phyloP scores from a whole-genome alignment of 1,140 invertebrate genomes.

The Drosophila pachea region DNA sequence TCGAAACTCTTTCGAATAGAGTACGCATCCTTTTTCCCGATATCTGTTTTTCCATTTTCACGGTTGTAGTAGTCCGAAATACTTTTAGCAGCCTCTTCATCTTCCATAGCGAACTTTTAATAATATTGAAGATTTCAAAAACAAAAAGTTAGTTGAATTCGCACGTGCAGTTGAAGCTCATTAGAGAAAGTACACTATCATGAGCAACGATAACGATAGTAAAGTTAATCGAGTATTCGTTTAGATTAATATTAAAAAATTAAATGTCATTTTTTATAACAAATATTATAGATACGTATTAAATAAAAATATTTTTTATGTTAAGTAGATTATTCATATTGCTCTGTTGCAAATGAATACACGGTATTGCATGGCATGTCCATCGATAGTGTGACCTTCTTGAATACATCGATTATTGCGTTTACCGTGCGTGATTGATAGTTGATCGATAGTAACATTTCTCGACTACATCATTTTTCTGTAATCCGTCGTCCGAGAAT shows the following conservation, averaged over 20 bases:
- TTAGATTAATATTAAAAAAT: neutral
- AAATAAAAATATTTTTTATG: neutral
- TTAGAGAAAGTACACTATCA: slow-evolving; percentile 4
- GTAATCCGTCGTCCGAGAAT: slow-evolving; percentile 63
- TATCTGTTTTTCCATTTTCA: slow-evolving; percentile 10
- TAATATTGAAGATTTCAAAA: neutral
- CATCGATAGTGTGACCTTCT: neutral
- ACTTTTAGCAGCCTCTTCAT: slow-evolving; percentile 22
- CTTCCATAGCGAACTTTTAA: slow-evolving; percentile 5
- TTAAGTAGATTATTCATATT: neutral
- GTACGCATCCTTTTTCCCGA: slow-evolving; percentile 5
- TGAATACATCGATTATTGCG: neutral
- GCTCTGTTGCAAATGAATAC: neutral
- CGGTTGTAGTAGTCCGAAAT: slow-evolving; percentile 39
- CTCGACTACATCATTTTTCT: slow-evolving; percentile 50
- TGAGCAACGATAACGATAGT: neutral
- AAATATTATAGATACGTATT: neutral
- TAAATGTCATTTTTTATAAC: neutral
- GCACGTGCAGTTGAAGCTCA: slow-evolving; percentile 42
- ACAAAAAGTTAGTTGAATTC: slow-evolving; percentile 12
- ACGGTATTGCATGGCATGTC: neutral
- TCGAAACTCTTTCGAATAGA: slow-evolving; percentile 8
- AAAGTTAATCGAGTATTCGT: slow-evolving; percentile 9
- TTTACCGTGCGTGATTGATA: neutral
- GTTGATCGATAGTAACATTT: slow-evolving; percentile 23